Percentiles rank a stretch among this genome's conserved stretches.
Conservation (phyloP, 2,888 invertebrate genomes). For the Halictus quadricinctus region DNA sequence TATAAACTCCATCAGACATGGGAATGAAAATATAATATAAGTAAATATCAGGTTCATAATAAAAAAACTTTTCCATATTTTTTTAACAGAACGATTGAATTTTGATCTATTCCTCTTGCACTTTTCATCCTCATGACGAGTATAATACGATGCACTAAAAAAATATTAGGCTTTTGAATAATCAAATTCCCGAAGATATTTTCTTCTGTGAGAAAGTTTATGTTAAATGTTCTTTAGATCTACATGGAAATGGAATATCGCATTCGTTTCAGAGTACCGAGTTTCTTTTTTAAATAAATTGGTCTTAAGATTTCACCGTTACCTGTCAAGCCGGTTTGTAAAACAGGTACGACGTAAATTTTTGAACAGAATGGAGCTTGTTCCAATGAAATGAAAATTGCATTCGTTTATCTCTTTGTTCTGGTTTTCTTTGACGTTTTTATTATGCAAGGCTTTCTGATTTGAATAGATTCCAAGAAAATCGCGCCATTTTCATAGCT, state of each 20-base stretch:
- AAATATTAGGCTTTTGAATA: too few species aligned
- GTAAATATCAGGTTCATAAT: too few species aligned
- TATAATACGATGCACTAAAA: too few species aligned
- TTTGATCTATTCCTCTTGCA: too few species aligned
- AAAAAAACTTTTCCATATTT: too few species aligned
- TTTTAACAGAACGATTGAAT: too few species aligned
- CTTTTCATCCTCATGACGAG: too few species aligned
- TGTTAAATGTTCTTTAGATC: not conserved
- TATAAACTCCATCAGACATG: too few species aligned
- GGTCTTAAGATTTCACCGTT: not conserved
- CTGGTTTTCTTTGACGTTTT: slow-evolving; percentile 31
- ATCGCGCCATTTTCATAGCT: slow-evolving; percentile 18
- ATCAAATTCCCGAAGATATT: too few species aligned
- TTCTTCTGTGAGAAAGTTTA: not conserved
- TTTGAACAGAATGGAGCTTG: slow-evolving; percentile 17
- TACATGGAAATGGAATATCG: not conserved
- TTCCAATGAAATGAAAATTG: slow-evolving; percentile 39
- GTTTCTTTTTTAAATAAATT: not conserved
- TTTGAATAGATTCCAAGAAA: slow-evolving; percentile 37
- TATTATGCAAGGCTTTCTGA: slow-evolving; percentile 3
- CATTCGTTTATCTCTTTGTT: slow-evolving; percentile 41
- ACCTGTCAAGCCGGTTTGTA: not conserved
- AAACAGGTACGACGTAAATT: slow-evolving; percentile 19
- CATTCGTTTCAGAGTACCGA: not conserved
- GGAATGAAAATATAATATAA: too few species aligned